Conservation (phyloP, 1,140 invertebrate species). For the Macrotrachela quadricornifera region DNA sequence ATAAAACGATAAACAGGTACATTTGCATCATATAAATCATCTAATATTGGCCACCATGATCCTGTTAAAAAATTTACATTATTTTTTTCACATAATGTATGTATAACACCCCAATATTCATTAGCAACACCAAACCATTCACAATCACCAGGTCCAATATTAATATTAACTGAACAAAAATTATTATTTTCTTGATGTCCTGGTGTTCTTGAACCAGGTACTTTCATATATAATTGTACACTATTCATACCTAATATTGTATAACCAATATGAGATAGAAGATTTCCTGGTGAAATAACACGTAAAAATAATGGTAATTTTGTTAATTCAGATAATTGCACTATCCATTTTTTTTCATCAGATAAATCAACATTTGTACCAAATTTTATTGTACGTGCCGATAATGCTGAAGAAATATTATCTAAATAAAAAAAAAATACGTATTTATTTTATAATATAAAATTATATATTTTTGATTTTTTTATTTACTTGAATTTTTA, state of each 20-base stretch:
- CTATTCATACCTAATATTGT: slow-evolving; percentile 98
- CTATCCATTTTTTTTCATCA: slow-evolving; percentile 81
- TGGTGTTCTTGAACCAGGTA: slow-evolving; percentile 31
- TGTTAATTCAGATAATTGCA: slow-evolving; percentile 74
- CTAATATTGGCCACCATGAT: slow-evolving; percentile 95
- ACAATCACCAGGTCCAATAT: slow-evolving; percentile 99
- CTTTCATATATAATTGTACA: slow-evolving; percentile 95
- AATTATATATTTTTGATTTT: too few relatives aligned
- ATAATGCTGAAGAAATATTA: too few relatives aligned
- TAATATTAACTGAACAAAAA: slow-evolving; percentile 96
- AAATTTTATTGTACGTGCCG: slow-evolving; percentile 42
- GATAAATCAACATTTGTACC: slow-evolving; percentile 99
- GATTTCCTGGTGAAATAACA: slow-evolving; percentile 78
- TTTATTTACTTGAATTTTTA: too few relatives aligned
- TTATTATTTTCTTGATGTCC: slow-evolving; percentile 97
- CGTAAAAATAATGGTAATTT: slow-evolving; percentile 88
- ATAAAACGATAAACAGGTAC: slow-evolving; percentile 93
- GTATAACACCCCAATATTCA: slow-evolving; percentile 85
- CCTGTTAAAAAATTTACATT: slow-evolving; percentile 90
- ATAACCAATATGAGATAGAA: slow-evolving; percentile 93
- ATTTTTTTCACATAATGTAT: slow-evolving; percentile 74
- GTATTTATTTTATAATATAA: too few relatives aligned
- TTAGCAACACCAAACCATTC: slow-evolving; percentile 91
- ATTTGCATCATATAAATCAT: slow-evolving; percentile 76
- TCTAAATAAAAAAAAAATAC: too few relatives aligned